Base-by-base conservation (phyloP, 2,888 invertebrate species). In the Heliconius erato region DNA sequence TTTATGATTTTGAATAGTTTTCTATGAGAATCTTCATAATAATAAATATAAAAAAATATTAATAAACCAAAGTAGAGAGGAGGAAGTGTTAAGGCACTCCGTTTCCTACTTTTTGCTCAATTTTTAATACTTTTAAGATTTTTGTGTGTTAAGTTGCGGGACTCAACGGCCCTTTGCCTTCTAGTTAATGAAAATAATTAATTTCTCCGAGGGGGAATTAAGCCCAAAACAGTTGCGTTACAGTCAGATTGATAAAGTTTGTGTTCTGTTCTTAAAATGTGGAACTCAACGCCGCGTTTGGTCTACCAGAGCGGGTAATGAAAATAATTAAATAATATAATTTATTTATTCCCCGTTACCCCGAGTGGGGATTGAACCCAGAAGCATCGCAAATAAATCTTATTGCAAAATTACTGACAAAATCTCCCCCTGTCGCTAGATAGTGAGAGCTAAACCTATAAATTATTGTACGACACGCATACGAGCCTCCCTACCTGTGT, bases 381-480 rank as follows among this genome's bases (percentile, higher is more conserved):
- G n/a, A n/a, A 63, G 3, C 63, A 63, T 63, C 63, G 63, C n/a
- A 28, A 67, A 82, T 82, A 82, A 82, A 82, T 82, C 82, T 63
- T 69, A 74, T 74, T 74, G 74, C 74, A 74, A 82, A 79, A 82
- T 74, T 79, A 63, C 44, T 79, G 82, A 79, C 82, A 74, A 79
- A 82, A 82, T 82, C 82, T 79, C 26, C 67, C 79, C 32, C 74
- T 76, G 82, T 76, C 76, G 59, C 44, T 68, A 81, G 82, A 82
- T 79, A 77, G 63, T 26, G 9, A 26, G 44, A 72, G 72, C 59
- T 44, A 79, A 76, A 76, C 82, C 82, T 63, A 82, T 82, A 82
- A 82, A 82, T 82, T 79, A 82, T 76, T 28, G 74, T 71, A 63
- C 67, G 82, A 79, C 82, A 79, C 79, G 82, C 82, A 76, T 69